Base-by-base conservation (phyloP, 2,797 vertebrate species). In the Eulemur rubriventer region DNA sequence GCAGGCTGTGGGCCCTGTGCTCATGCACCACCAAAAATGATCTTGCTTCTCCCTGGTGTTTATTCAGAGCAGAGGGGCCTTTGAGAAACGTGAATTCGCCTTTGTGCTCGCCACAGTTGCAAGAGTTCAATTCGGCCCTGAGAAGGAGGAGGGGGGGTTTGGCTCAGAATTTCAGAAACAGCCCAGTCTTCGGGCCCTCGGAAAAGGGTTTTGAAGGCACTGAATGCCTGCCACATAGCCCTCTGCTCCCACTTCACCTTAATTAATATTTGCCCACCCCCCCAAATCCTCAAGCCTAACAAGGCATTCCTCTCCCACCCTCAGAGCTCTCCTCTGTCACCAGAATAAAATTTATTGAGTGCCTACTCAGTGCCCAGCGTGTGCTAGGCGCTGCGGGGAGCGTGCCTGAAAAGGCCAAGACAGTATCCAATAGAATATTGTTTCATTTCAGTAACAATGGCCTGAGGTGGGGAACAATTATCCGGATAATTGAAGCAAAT, bases 401-500 rank as follows among this genome's bases (percentile, higher is more conserved):
- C 83, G 13, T 0, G 43, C 57, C 85, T 97, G 94, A 96, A 98
- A 98, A 97, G 96, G 38, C 96, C 55, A 28, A 84, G 97, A 93
- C 97, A 61, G 95, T 90, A 96, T 94, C 96, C 93, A 87, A 96
- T 96, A 92, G 97, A 98, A 98, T 96, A 97, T 97, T 97, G 97
- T 97, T 97, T 98, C 93, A 94, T 96, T 98, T 96, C 88, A 38
- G 95, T 82, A 96, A 98, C 97, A 98, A 98, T 96, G 93, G 67
- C 87, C 70, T 93, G 95, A 97, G 97, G 95, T 97, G 78, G 89
- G 85, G 94, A 95, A 97, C 94, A 96, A 98, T 98, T 97, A 98
- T 98, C 95, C 81, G 70, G 97, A 97, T 98, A 97, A 98, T 97
- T 97, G 96, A 97, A 97, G 97, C 97, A 98, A 98, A 96, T 98